Evolutionary conservation across 2,113 vertebrate genomes (phyloP).

Genomic region (Cyprinodon brontotheroides): DNA sequence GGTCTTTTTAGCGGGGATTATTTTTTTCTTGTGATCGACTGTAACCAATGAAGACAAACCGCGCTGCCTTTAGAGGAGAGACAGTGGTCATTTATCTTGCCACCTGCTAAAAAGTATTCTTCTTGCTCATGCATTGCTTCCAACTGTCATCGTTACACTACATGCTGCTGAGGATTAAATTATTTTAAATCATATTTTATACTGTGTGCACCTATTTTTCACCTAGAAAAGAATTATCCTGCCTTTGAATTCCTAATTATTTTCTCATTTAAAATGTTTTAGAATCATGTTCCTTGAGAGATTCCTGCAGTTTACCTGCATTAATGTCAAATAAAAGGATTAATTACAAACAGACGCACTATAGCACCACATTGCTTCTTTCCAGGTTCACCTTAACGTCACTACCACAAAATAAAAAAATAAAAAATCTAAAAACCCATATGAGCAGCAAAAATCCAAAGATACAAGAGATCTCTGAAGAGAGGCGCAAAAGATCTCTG

Average conservation of each 20-base stretch:
- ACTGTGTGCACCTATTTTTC: constrained; percentile 13
- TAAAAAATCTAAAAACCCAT: constrained; percentile 39
- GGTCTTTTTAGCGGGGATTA: neutral
- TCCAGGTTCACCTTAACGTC: constrained; percentile 26
- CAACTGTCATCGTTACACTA: constrained; percentile 11
- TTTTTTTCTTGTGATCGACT: neutral
- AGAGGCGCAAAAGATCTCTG: neutral
- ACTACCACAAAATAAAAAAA: constrained; percentile 53
- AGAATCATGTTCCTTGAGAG: neutral
- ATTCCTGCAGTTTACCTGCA: neutral
- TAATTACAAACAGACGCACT: neutral
- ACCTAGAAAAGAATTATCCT: constrained; percentile 24
- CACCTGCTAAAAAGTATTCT: neutral
- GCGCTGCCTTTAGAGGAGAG: constrained; percentile 2
- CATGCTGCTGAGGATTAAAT: constrained; percentile 47
- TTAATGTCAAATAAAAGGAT: neutral
- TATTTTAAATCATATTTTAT: constrained; percentile 34
- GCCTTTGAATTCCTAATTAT: neutral
- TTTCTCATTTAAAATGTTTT: neutral
- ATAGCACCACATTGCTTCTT: neutral
- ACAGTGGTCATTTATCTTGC: neutral
- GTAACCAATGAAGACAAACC: neutral
- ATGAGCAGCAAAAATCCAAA: constrained; percentile 34
- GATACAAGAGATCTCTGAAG: constrained; percentile 44
- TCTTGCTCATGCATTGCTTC: neutral